phyloP scores from a whole-genome alignment of 1,140 invertebrate species.

The Hirudo medicinalis region DNA sequence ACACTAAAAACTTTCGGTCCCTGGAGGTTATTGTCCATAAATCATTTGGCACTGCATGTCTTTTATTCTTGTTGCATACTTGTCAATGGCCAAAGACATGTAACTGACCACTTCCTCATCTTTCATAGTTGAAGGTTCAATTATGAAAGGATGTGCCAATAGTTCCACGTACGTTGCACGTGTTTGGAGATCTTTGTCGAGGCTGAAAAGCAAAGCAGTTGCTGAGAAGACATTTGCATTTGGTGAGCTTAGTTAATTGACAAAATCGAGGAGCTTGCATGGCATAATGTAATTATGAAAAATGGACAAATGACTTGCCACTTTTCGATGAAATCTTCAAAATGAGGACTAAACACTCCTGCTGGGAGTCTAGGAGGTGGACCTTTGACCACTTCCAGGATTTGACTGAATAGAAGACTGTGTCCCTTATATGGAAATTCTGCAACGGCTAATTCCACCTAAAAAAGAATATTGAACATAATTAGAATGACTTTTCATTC shows the following conservation, averaged over 20 bases:
- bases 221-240: background rate
- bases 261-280: background rate
- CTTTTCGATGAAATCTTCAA: slow-evolving; percentile 16
- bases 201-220: background rate
- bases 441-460: slow-evolving; percentile 10
- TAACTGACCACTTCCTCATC: too few relatives aligned
- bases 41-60: too few relatives aligned
- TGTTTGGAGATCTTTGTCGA: background rate
- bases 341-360: background rate
- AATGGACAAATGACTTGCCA: slow-evolving; percentile 10
- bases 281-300: background rate
- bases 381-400: slow-evolving; percentile 5
- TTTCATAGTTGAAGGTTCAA: too few relatives aligned
- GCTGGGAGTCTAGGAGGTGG: slow-evolving; percentile 12
- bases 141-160: slow-evolving; percentile 3
- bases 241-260: background rate
- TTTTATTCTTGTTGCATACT: too few relatives aligned
- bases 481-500: too few relatives aligned
- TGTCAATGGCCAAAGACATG: too few relatives aligned
- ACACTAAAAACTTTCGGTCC: too few relatives aligned
- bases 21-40: too few relatives aligned
- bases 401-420: background rate
- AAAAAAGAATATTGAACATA: too few relatives aligned
- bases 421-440: slow-evolving; percentile 1
- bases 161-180: slow-evolving; percentile 1